Evolutionary conservation across 2,797 vertebrate genomes (phyloP).

Genomic region (Dermochelys coriacea): DNA sequence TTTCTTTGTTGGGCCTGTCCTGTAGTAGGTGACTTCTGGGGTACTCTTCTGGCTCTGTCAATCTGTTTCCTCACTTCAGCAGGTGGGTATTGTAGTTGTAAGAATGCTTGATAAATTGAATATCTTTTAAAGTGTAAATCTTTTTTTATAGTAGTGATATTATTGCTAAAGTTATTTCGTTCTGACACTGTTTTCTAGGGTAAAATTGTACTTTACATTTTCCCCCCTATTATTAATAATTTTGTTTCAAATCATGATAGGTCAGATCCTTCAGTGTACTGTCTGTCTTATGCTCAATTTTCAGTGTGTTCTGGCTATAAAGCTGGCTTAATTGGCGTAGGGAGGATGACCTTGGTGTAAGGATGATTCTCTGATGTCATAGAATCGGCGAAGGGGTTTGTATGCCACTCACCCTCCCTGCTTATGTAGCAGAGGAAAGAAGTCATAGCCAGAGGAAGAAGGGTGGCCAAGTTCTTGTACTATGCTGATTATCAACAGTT

Average conservation of each 20-base stretch:
- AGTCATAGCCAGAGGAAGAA: not conserved
- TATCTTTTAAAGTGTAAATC: slow-evolving; percentile 74
- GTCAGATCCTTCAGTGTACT: slow-evolving; percentile 18
- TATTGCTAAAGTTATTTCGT: slow-evolving; percentile 65
- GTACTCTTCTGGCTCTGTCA: too few relatives aligned
- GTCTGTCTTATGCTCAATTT: slow-evolving; percentile 11
- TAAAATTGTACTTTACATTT: slow-evolving; percentile 26
- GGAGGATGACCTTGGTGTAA: not conserved
- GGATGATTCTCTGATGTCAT: not conserved
- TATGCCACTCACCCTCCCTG: not conserved
- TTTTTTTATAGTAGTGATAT: slow-evolving; percentile 75
- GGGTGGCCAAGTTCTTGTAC: not conserved
- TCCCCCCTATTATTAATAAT: not conserved
- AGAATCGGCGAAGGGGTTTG: not conserved
- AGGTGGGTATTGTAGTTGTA: too few relatives aligned
- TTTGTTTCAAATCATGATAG: not conserved
- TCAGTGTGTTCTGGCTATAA: not conserved
- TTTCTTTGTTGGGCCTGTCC: too few relatives aligned
- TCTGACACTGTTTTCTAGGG: slow-evolving; percentile 44
- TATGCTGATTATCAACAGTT: not conserved
- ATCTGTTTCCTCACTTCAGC: too few relatives aligned
- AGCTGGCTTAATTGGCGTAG: not conserved
- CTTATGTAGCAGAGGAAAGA: not conserved
- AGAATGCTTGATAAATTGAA: too few relatives aligned
- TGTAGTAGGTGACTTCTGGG: too few relatives aligned